phyloP scores from a whole-genome alignment of 2,797 vertebrate species.

The Sorex maritimensis region DNA sequence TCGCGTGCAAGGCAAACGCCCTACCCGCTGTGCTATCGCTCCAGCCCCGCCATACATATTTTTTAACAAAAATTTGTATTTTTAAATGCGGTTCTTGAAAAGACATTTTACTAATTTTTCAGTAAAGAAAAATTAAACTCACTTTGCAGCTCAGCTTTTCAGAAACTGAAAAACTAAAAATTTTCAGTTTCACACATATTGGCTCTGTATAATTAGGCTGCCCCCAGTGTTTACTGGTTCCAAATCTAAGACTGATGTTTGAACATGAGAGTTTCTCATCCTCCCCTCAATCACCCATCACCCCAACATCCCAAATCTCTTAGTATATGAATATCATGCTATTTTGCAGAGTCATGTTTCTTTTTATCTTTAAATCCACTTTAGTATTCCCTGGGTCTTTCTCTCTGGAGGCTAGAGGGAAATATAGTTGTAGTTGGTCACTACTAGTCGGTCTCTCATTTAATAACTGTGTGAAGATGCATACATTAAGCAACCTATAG shows the following conservation, averaged over 20 bases:
- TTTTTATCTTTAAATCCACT: slow-evolving; percentile 30
- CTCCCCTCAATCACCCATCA: background rate
- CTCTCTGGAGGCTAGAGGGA: background rate
- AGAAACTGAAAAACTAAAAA: background rate
- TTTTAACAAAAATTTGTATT: slow-evolving; percentile 13
- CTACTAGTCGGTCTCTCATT: background rate
- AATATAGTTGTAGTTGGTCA: background rate
- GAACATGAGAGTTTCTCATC: background rate
- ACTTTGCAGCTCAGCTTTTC: slow-evolving; percentile 55
- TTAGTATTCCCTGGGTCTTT: background rate
- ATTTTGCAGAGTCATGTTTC: slow-evolving; percentile 42
- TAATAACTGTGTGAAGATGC: background rate
- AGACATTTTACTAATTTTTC: slow-evolving; percentile 78
- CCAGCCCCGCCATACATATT: too few species aligned
- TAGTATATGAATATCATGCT: slow-evolving; percentile 27
- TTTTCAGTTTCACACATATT: slow-evolving; percentile 58
- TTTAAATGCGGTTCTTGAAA: slow-evolving; percentile 80
- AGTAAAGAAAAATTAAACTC: slow-evolving; percentile 58
- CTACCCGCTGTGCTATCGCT: too few species aligned
- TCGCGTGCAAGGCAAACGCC: too few species aligned
- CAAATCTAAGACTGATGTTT: background rate
- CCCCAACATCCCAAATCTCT: background rate
- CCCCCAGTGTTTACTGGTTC: slow-evolving; percentile 14
- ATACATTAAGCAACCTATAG: accelerated
- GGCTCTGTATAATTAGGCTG: background rate